A percentile compares a stretch with the other conserved stretches of the same genome.
Evolutionary conservation across 2,888 invertebrate genomes (phyloP).

Genomic region (Marasmarcha lunaedactyla): DNA sequence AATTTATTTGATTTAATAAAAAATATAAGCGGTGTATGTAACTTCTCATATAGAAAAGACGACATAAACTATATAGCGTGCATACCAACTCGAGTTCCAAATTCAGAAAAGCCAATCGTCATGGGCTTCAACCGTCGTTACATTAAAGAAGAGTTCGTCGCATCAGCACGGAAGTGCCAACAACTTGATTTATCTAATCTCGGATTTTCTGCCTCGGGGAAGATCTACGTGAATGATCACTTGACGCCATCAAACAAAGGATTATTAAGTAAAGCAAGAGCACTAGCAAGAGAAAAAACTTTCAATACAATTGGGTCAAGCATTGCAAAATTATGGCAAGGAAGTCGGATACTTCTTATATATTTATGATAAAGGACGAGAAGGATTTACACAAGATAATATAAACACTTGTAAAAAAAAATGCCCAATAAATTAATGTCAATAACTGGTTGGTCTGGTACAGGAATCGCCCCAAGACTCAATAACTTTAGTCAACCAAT

Average conservation of each 20-base stretch:
- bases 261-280: constrained; percentile 4
- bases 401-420: background rate
- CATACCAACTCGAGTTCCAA: constrained; percentile 11
- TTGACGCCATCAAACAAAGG: constrained; percentile 7
- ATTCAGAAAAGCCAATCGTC: constrained; percentile 11
- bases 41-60: constrained; percentile 4
- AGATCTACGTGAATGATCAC: constrained; percentile 11
- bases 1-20: constrained; percentile 10
- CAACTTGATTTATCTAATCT: constrained; percentile 4
- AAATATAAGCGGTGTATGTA: constrained; percentile 2
- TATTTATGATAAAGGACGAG: constrained; percentile 11
- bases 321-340: constrained; percentile 15
- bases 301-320: constrained; percentile 14
- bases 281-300: constrained; percentile 9
- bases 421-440: background rate
- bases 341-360: constrained; percentile 12
- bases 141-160: constrained; percentile 11
- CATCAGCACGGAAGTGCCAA: constrained; percentile 7
- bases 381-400: constrained; percentile 7
- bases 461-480: no score
- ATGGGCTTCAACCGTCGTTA: constrained; percentile 10
- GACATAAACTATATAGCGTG: constrained; percentile 15
- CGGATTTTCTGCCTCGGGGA: constrained; percentile 5
- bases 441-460: no score
- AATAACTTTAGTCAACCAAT: no score